phyloP scores from a whole-genome alignment of 1,140 invertebrate species.

The Trinorchestia longiramus region DNA sequence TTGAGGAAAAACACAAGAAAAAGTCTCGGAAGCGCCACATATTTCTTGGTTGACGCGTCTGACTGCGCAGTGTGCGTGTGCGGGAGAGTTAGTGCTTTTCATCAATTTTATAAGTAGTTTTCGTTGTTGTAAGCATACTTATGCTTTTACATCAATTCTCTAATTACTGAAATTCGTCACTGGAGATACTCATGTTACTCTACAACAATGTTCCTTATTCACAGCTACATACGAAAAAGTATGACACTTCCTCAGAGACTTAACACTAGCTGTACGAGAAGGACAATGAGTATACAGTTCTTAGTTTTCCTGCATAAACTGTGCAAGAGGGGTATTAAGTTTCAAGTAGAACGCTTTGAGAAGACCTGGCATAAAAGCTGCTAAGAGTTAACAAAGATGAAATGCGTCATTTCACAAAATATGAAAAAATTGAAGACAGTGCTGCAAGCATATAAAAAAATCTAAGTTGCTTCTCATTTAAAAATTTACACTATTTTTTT shows the following conservation, averaged over 20 bases:
- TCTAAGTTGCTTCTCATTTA: too few species aligned
- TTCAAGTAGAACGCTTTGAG: neutral
- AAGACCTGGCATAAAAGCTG: neutral
- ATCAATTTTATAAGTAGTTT: neutral
- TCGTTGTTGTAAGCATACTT: neutral
- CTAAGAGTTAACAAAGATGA: neutral
- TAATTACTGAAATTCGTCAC: neutral
- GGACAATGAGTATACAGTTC: neutral
- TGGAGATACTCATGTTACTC: neutral
- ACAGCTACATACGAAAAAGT: neutral
- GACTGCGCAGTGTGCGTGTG: neutral
- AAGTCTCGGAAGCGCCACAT: neutral
- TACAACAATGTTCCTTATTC: neutral
- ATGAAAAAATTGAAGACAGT: neutral
- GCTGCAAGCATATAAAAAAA: neutral
- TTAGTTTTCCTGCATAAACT: neutral
- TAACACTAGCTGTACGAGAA: neutral
- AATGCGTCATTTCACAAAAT: neutral
- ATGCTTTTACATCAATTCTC: neutral
- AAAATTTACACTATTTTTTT: too few species aligned
- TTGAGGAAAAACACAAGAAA: slow-evolving; percentile 1
- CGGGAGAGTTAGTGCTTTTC: neutral
- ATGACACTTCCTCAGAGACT: neutral
- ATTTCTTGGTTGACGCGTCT: neutral
- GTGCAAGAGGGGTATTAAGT: neutral